Percentiles rank a stretch among this genome's conserved stretches.
phyloP scores from a whole-genome alignment of 2,888 invertebrate species.

The Drosophila diplacantha region DNA sequence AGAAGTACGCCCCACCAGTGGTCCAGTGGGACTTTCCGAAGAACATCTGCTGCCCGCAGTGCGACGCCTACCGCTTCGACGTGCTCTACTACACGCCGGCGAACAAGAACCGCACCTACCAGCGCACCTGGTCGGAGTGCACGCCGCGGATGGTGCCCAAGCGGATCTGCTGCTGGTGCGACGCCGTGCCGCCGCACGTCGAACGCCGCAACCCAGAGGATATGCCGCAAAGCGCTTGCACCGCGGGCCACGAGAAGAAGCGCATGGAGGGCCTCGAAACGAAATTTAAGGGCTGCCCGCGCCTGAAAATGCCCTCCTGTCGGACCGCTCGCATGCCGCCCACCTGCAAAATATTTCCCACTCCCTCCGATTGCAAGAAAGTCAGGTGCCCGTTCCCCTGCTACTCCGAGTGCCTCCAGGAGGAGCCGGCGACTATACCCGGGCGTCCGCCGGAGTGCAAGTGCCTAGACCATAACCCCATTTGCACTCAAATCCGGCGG shows the following conservation, averaged over 20 bases:
- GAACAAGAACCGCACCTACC: constrained; percentile 45
- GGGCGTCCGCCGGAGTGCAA: constrained; percentile 43
- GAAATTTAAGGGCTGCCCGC: constrained; percentile 23
- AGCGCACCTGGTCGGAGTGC: constrained; percentile 66
- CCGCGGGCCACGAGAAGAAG: background rate
- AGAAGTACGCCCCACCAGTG: background rate
- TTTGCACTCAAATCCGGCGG: constrained; percentile 15
- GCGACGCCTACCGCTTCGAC: constrained; percentile 48
- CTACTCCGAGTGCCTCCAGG: constrained; percentile 52
- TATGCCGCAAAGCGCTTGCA: constrained; percentile 27
- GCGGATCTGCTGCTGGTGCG: constrained; percentile 46
- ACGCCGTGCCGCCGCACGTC: constrained; percentile 49
- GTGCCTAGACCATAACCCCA: background rate
- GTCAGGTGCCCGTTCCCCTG: constrained; percentile 56
- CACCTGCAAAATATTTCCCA: rapidly evolving
- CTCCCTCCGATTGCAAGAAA: constrained; percentile 27
- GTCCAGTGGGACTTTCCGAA: constrained; percentile 33
- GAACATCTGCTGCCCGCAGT: constrained; percentile 49
- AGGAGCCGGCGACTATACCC: constrained; percentile 16
- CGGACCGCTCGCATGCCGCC: constrained; percentile 48
- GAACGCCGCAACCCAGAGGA: constrained; percentile 5
- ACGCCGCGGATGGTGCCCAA: constrained; percentile 48
- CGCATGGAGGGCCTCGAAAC: constrained; percentile 10
- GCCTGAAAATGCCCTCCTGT: constrained; percentile 48
- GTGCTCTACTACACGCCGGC: constrained; percentile 53